phyloP scores from a whole-genome alignment of 1,140 invertebrate genomes.

The Frieseomelitta varia region DNA sequence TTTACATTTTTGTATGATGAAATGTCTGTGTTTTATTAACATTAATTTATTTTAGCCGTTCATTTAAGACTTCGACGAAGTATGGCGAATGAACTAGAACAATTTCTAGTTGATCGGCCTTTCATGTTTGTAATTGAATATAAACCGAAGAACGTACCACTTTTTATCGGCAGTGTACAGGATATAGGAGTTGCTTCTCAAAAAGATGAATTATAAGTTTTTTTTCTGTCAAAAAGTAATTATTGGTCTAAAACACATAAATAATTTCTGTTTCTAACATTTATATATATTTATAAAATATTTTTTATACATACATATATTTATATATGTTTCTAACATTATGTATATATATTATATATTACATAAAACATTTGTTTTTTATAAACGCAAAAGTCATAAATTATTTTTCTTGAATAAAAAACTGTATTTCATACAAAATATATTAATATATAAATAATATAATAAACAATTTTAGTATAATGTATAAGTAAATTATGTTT shows the following conservation, averaged over 20 bases:
- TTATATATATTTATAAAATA: too few species aligned
- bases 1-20: background rate
- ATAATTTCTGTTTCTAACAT: background rate
- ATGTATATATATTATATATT: background rate
- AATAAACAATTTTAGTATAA: background rate
- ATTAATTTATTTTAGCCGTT: slow-evolving; percentile 60
- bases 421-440: background rate
- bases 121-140: slow-evolving; percentile 76
- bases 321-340: background rate
- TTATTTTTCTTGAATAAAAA: background rate
- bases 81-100: slow-evolving; percentile 38
- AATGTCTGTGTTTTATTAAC: slow-evolving; percentile 9
- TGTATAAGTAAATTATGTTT: background rate
- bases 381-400: background rate
- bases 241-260: background rate
- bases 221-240: background rate
- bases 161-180: slow-evolving; percentile 75
- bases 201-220: slow-evolving; percentile 76
- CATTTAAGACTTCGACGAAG: slow-evolving; percentile 65
- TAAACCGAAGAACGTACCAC: slow-evolving; percentile 68
- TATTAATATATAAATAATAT: background rate
- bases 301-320: background rate
- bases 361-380: background rate
- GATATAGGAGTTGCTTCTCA: slow-evolving; percentile 58
- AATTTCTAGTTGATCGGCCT: slow-evolving; percentile 74